Evolutionary conservation across 2,797 vertebrate genomes (phyloP).

Genomic region (Typhlichthys subterraneus): DNA sequence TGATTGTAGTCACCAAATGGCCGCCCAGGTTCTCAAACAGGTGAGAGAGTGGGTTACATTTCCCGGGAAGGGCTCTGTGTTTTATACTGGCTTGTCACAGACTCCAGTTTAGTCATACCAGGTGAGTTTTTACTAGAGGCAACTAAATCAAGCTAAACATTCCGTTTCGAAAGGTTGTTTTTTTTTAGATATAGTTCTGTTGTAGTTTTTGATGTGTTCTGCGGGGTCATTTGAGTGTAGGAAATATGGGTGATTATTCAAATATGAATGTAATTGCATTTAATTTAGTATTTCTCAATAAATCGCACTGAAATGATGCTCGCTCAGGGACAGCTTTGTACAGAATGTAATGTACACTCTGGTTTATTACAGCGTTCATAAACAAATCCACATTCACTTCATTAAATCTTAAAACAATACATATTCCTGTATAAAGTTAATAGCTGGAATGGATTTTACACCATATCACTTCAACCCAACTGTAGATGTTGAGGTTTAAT

Average conservation of each 20-base stretch:
- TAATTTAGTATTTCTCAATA: constrained; percentile 1
- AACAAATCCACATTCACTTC: constrained; percentile 1
- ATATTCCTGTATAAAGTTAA: constrained; percentile 10
- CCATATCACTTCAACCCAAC: background rate
- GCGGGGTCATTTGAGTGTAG: background rate
- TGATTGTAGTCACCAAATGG: constrained; percentile 95
- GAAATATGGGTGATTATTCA: background rate
- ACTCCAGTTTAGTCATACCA: constrained; percentile 15
- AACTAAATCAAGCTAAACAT: background rate
- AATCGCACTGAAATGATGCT: constrained; percentile 4
- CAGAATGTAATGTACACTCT: constrained; percentile 3
- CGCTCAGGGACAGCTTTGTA: background rate
- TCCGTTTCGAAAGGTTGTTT: background rate
- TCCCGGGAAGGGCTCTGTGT: too few relatives aligned
- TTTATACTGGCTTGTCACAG: background rate
- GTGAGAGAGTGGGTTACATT: constrained; percentile 56
- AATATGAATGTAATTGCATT: background rate
- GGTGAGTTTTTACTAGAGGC: constrained; percentile 1
- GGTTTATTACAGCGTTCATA: constrained; percentile 10
- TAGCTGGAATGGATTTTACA: constrained; percentile 5
- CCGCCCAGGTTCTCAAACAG: constrained; percentile 96
- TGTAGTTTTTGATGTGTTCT: background rate
- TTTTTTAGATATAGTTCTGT: background rate
- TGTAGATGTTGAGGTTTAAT: too few relatives aligned
- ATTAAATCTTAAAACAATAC: constrained; percentile 12